Evolutionary conservation across 2,888 invertebrate species (phyloP).

Genomic region (Agriopis aurantiaria): DNA sequence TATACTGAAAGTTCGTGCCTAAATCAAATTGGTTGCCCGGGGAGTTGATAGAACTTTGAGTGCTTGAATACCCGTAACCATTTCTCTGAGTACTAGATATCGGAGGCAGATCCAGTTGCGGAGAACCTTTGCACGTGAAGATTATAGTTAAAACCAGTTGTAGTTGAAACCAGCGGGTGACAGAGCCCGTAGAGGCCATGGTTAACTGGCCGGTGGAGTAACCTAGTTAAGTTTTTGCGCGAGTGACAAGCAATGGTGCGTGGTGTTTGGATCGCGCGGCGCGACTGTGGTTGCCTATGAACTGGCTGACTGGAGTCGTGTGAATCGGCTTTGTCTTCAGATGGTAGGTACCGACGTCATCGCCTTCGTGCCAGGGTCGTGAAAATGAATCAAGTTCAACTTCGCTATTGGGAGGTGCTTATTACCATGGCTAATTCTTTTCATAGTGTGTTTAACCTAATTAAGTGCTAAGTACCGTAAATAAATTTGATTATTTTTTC

Average conservation of each 20-base stretch:
- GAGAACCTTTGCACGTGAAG: slow-evolving; percentile 55
- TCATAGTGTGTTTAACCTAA: slow-evolving; percentile 9
- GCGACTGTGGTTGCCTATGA: slow-evolving; percentile 70
- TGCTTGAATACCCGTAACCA: slow-evolving; percentile 75
- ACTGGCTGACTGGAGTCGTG: slow-evolving; percentile 75
- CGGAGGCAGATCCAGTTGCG: slow-evolving; percentile 87
- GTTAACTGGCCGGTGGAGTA: slow-evolving; percentile 52
- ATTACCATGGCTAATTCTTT: slow-evolving; percentile 8
- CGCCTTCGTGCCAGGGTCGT: slow-evolving; percentile 42
- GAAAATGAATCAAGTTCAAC: slow-evolving; percentile 43
- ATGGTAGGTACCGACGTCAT: slow-evolving; percentile 42
- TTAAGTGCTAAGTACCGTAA: not conserved
- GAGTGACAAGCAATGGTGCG: slow-evolving; percentile 60
- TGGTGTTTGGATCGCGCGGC: slow-evolving; percentile 75
- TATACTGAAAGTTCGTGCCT: slow-evolving; percentile 71
- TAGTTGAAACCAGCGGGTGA: slow-evolving; percentile 42
- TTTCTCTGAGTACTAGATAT: slow-evolving; percentile 69
- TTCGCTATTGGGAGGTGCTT: slow-evolving; percentile 2
- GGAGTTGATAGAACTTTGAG: slow-evolving; percentile 72
- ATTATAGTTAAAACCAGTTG: slow-evolving; percentile 60
- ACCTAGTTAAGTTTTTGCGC: slow-evolving; percentile 26
- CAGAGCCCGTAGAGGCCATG: slow-evolving; percentile 65
- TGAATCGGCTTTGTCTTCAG: slow-evolving; percentile 71
- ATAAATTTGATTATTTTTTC: not conserved
- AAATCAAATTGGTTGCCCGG: slow-evolving; percentile 76